Evolutionary conservation across 2,797 vertebrate genomes (phyloP).

Genomic region (Poeciliopsis turneri): DNA sequence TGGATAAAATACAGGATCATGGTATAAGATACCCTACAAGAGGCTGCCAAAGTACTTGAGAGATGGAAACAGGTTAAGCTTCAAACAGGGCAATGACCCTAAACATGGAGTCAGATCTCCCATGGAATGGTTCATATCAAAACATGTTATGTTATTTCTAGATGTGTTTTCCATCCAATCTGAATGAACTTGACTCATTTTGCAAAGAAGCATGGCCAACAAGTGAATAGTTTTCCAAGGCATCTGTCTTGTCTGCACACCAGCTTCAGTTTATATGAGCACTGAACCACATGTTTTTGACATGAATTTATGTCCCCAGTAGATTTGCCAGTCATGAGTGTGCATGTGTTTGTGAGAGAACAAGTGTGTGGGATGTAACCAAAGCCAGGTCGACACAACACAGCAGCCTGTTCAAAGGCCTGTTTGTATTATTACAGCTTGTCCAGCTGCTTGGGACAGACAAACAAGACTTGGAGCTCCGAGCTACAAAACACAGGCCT

Average conservation of each 20-base stretch:
- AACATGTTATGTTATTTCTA: not conserved
- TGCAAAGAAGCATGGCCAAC: not conserved
- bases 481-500: conserved; percentile 78
- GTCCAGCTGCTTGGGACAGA: conserved; percentile 84
- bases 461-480: conserved; percentile 82
- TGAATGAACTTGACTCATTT: not conserved
- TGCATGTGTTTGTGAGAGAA: conserved; percentile 32
- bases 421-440: conserved; percentile 89
- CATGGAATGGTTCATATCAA: not conserved
- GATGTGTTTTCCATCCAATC: not conserved
- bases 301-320: conserved; percentile 26
- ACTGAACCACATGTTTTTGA: conserved; percentile 30
- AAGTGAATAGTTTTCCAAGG: not conserved
- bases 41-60: not conserved
- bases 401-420: conserved; percentile 82
- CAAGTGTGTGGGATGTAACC: conserved; percentile 76
- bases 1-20: not conserved
- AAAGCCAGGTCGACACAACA: conserved; percentile 78
- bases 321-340: conserved; percentile 27
- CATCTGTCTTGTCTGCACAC: conserved; percentile 13
- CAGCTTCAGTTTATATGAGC: conserved; percentile 2
- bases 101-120: no score
- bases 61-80: not conserved
- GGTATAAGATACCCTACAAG: not conserved
- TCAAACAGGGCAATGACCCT: not conserved